Conservation (phyloP, 2,113 vertebrate species). For the Mesoclemmys tuberculata region DNA sequence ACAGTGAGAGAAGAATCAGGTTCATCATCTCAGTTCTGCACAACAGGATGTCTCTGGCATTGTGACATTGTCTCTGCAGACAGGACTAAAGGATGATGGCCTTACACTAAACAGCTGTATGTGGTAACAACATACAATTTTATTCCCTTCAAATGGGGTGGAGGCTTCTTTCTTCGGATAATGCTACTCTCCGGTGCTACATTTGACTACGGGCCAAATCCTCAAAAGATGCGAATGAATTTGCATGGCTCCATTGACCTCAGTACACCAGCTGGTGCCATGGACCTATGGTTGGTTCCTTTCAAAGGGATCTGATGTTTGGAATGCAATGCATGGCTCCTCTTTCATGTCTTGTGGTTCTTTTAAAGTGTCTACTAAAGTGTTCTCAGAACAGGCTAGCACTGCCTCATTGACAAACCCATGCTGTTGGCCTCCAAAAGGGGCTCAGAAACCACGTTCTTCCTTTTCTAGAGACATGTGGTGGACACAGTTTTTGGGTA, state of each 20-base stretch:
- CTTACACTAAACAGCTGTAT: neutral
- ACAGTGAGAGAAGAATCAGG: neutral
- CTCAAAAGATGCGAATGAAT: neutral
- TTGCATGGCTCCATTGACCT: neutral
- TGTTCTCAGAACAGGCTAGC: neutral
- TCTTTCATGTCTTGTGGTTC: neutral
- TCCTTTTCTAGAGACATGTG: slow-evolving; percentile 86
- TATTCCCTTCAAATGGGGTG: neutral
- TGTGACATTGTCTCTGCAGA: neutral
- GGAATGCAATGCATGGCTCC: neutral
- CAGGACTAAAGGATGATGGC: neutral
- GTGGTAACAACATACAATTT: neutral
- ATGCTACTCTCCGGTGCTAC: neutral
- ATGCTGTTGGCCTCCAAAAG: neutral
- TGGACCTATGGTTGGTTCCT: neutral
- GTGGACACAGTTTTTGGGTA: slow-evolving; percentile 95
- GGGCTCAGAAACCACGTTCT: slow-evolving; percentile 21
- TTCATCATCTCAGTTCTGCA: neutral
- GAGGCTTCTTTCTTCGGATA: neutral
- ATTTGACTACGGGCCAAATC: neutral
- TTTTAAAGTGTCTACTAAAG: neutral
- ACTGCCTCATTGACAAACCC: neutral
- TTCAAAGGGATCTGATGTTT: neutral
- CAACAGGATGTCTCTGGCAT: neutral
- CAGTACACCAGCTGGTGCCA: neutral